phyloP scores from a whole-genome alignment of 2,888 invertebrate species.

The Ophioninae sp. region DNA sequence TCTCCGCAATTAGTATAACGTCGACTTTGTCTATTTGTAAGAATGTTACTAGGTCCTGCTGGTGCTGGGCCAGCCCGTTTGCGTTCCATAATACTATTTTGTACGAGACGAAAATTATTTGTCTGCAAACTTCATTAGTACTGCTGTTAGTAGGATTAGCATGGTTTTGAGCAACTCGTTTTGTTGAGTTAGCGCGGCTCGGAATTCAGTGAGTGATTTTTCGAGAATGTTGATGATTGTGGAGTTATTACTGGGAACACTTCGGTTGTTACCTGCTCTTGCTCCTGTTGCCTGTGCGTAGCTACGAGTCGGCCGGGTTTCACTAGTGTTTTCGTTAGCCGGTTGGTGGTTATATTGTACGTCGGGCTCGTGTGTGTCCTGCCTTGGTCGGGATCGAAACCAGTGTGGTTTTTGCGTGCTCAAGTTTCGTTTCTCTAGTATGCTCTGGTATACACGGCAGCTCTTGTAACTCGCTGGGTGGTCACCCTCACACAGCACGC shows the following conservation, averaged over 20 bases:
- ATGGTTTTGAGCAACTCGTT: conserved; percentile 15
- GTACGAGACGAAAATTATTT: conserved; percentile 16
- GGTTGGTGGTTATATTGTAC: not conserved
- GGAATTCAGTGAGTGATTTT: conserved; percentile 3
- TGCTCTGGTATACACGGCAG: conserved; percentile 9
- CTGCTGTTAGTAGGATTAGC: conserved; percentile 16
- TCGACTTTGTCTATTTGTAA: conserved; percentile 28
- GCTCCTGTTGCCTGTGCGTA: conserved; percentile 1
- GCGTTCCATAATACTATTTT: conserved; percentile 58
- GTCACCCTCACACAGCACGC: conserved; percentile 9
- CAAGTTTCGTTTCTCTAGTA: conserved; percentile 2
- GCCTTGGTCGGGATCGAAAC: conserved; percentile 4
- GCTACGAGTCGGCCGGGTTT: conserved; percentile 2
- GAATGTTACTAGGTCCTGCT: conserved; percentile 39
- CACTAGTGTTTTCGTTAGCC: not conserved
- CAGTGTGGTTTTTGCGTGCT: conserved; percentile 19
- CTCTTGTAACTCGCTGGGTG: conserved; percentile 24
- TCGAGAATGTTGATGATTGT: conserved; percentile 9
- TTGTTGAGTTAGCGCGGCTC: conserved; percentile 2
- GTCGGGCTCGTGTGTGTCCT: not conserved
- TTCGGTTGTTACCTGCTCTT: not conserved
- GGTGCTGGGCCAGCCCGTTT: conserved; percentile 48
- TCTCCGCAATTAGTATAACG: conserved; percentile 42
- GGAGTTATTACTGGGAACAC: not conserved
- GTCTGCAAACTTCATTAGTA: conserved; percentile 13